phyloP scores from a whole-genome alignment of 2,797 vertebrate genomes.

The Rachycentron canadum region DNA sequence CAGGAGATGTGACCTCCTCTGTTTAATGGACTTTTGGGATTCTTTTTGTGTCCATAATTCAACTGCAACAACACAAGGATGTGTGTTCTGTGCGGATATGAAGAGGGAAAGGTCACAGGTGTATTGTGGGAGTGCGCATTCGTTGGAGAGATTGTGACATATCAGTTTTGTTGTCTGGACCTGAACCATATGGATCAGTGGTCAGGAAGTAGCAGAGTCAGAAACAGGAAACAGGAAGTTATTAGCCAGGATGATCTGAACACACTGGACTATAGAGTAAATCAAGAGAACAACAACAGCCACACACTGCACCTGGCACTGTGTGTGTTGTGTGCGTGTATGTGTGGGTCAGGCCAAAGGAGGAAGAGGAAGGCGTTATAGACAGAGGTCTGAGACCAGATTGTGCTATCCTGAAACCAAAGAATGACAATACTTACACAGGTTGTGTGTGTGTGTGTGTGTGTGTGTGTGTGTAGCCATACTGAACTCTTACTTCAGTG shows the following conservation, averaged over 20 bases:
- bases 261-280: conserved; percentile 79
- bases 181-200: conserved; percentile 36
- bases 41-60: conserved; percentile 14
- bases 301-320: conserved; percentile 48
- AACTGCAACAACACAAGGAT: conserved; percentile 42
- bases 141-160: conserved; percentile 8
- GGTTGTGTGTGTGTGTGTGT: conserved; percentile 14
- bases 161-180: conserved; percentile 37
- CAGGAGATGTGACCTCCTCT: neutral
- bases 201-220: conserved; percentile 76
- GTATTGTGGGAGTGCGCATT: conserved; percentile 17
- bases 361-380: conserved; percentile 62
- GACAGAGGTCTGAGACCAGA: conserved; percentile 57
- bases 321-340: conserved; percentile 37
- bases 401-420: conserved; percentile 38
- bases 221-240: conserved; percentile 86
- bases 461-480: conserved; percentile 7
- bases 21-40: conserved; percentile 30
- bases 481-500: conserved; percentile 26
- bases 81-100: conserved; percentile 13
- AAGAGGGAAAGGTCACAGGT: conserved; percentile 18
- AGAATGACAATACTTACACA: conserved; percentile 16
- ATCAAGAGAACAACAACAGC: conserved; percentile 80
- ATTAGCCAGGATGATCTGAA: conserved; percentile 84
- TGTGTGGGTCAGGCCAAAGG: conserved; percentile 13